Evolutionary conservation across 2,888 invertebrate genomes (phyloP).

Genomic region (Cepaea hortensis): DNA sequence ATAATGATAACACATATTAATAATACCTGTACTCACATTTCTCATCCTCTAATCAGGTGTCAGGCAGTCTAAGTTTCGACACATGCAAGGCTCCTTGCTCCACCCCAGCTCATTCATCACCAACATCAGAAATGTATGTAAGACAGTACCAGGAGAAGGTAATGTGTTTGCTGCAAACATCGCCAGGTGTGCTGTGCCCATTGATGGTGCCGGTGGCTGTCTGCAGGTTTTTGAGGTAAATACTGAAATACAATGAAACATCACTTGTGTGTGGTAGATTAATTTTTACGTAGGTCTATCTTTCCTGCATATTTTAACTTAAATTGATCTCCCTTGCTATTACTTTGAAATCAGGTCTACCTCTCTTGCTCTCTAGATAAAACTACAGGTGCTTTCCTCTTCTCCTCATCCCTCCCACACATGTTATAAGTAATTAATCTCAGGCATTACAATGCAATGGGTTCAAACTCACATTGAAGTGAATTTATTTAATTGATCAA

Average conservation of each 20-base stretch:
- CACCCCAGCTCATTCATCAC: slow-evolving; percentile 94
- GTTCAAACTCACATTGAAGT: no score
- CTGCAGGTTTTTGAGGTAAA: slow-evolving; percentile 87
- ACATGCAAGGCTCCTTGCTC: slow-evolving; percentile 91
- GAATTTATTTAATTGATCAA: no score
- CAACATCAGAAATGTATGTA: slow-evolving; percentile 91
- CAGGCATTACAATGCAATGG: no score
- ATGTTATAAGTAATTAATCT: no score
- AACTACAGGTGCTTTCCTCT: no score
- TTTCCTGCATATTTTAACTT: no score
- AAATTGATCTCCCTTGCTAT: no score
- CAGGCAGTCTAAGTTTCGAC: slow-evolving; percentile 93
- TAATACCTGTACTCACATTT: neutral
- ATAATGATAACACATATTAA: no score
- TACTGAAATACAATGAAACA: neutral
- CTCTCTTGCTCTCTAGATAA: no score
- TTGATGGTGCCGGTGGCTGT: slow-evolving; percentile 93
- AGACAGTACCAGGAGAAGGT: slow-evolving; percentile 94
- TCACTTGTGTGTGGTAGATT: neutral
- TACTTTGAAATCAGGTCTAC: no score
- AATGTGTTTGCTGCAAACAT: slow-evolving; percentile 94
- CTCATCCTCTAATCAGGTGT: slow-evolving; percentile 77
- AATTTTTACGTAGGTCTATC: no score
- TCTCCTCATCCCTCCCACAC: no score
- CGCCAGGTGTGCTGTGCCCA: slow-evolving; percentile 90